Evolutionary conservation across 1,140 invertebrate genomes (phyloP).

Genomic region (Drosophila gunungcola): DNA sequence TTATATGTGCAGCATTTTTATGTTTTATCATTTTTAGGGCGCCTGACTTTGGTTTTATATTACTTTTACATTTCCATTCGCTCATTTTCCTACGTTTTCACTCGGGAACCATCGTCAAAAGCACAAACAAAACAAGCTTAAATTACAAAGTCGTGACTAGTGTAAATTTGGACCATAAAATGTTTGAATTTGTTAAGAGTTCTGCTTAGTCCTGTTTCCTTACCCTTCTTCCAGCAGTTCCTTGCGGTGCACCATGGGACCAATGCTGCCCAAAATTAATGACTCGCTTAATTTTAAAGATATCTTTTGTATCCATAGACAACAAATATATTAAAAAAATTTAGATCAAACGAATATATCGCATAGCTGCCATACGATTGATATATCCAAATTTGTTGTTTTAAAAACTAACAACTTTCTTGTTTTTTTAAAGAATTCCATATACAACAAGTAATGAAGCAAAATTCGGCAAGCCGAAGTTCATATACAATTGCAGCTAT

Average conservation of each 20-base stretch:
- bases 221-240: conserved; percentile 1
- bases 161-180: conserved; percentile 61
- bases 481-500: too few species aligned
- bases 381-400: too few species aligned
- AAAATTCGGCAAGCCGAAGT: too few species aligned
- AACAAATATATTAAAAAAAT: too few species aligned
- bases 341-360: too few species aligned
- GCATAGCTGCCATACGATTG: too few species aligned
- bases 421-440: too few species aligned
- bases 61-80: conserved; percentile 49
- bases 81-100: conserved; percentile 5
- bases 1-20: conserved; percentile 64
- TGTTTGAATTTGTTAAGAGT: conserved; percentile 48
- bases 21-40: conserved; percentile 72
- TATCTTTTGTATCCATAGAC: too few species aligned
- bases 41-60: conserved; percentile 47
- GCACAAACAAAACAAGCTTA: conserved; percentile 43
- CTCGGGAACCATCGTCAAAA: conserved; percentile 9
- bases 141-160: conserved; percentile 70
- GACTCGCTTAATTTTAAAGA: too few species aligned
- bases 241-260: conserved; percentile 4
- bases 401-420: too few species aligned
- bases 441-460: too few species aligned
- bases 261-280: too few species aligned
- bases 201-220: background rate